Base-by-base conservation (phyloP, 2,113 vertebrate species). In the Aspidoscelis tigris region DNA sequence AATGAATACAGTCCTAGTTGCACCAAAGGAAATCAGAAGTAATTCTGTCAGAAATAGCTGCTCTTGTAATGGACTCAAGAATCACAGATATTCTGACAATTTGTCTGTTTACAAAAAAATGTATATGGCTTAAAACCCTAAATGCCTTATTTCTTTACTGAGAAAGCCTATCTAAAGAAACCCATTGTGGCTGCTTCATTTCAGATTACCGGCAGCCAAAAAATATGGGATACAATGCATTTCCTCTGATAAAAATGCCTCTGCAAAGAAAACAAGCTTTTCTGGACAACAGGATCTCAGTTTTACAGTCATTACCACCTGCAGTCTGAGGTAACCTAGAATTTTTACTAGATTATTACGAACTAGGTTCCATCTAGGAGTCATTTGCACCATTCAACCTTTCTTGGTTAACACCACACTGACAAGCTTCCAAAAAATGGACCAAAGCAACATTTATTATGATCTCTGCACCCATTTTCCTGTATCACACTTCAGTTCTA, bases 391-490 rank as follows among this genome's bases (percentile, higher is more conserved):
- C 11, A 6, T 55, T 55, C 53, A 55, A 55, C 6, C 11, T 55
- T 55, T 55, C 53, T 55, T 12, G 18, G 39, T 4, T 0, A 20
- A 64, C 61, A 64, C 4, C 4, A 1, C 2, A 83, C 50, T 76
- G 88, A 78, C n/a, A 3, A 41, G 0, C 55, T 88, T 85, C 87
- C 78, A 55, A 55, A 55, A 55, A 55, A 55, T 55, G 53, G 53
- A 55, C 7, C 6, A 55, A 55, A 55, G 11, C 53, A 55, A 55
- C 53, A 55, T 55, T 55, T 55, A 6, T 11, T 55, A 55, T 55
- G 7, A 55, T 55, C 53, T 55, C 11, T 6, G 53, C 53, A 55
- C 6, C 53, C 6, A 55, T 55, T 55, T 55, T 55, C 33, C 11
- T 55, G 53, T 55, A 8, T 55, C 6, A 55, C 53, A 55, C 6